These are phyloP conservation scores for Contarinia nasturtii DNA, from an alignment of 1,140 invertebrate species.

Conservation along the genomic window DNA sequence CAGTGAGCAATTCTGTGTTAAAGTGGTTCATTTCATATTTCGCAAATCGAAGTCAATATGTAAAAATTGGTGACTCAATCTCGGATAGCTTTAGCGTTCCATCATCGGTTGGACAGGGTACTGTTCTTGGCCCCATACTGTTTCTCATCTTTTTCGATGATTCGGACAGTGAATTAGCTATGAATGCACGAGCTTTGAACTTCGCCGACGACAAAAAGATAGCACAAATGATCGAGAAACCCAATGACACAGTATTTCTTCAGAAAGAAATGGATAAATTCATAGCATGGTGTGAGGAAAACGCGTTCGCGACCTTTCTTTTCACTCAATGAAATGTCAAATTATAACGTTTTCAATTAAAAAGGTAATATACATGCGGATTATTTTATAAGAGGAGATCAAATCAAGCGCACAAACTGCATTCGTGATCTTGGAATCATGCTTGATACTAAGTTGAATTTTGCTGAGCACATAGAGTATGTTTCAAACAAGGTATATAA, in stretches of 20 bases:
- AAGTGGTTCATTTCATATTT: neutral
- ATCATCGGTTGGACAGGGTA: neutral
- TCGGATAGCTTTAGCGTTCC: neutral
- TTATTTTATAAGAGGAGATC: neutral
- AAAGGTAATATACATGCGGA: neutral
- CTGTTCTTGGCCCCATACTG: neutral
- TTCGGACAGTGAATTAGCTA: neutral
- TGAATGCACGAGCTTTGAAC: neutral
- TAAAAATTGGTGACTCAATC: neutral
- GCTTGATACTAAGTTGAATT: neutral
- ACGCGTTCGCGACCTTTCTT: neutral
- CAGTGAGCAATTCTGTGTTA: conserved; percentile 11
- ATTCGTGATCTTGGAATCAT: conserved; percentile 13
- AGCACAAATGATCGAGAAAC: neutral
- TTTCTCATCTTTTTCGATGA: neutral
- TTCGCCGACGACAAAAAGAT: neutral
- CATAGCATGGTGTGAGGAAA: neutral
- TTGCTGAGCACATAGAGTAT: neutral
- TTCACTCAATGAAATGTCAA: neutral
- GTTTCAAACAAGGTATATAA: neutral
- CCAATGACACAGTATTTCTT: neutral
- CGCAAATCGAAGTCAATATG: neutral
- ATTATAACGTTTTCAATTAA: neutral
- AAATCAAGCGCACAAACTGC: neutral
- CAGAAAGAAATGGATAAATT: neutral